A percentile compares a stretch with the other conserved stretches of the same genome.
Conservation (phyloP, 1,140 invertebrate genomes). For the Drosophila seguyi region DNA sequence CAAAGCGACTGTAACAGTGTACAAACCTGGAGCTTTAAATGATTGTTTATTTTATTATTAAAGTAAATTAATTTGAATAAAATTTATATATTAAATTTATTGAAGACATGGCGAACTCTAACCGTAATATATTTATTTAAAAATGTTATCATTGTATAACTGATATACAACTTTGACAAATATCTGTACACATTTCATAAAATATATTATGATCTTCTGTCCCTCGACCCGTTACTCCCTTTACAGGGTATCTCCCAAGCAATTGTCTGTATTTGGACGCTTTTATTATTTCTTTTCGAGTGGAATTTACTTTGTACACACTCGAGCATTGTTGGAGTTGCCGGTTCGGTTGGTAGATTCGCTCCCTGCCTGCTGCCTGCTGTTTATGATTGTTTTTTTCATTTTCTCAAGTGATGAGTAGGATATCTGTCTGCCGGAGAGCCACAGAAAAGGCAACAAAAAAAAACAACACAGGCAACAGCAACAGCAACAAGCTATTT, state of each 20-base stretch:
- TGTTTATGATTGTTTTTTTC: slow-evolving; percentile 83
- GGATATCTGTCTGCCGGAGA: slow-evolving; percentile 73
- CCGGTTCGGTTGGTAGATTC: slow-evolving; percentile 37
- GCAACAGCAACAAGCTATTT: slow-evolving; percentile 76
- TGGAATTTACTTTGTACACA: slow-evolving; percentile 78
- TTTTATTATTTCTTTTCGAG: slow-evolving; percentile 65
- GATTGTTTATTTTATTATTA: too few relatives aligned
- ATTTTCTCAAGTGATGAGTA: slow-evolving; percentile 84
- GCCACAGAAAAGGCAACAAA: slow-evolving; percentile 32
- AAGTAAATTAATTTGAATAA: too few relatives aligned
- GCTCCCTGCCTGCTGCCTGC: slow-evolving; percentile 59
- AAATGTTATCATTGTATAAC: background rate
- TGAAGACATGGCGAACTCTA: too few relatives aligned
- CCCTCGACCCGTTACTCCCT: background rate
- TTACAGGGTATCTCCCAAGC: slow-evolving; percentile 14
- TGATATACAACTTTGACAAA: background rate
- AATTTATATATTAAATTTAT: too few relatives aligned
- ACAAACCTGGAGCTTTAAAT: too few relatives aligned
- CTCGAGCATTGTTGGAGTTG: slow-evolving; percentile 57
- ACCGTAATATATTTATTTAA: background rate
- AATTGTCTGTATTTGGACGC: slow-evolving; percentile 53
- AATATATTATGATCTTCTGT: background rate
- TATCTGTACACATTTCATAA: background rate
- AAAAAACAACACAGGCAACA: slow-evolving; percentile 16
- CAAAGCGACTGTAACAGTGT: too few relatives aligned